Percentiles rank a stretch among this genome's conserved stretches.
Conservation (phyloP, 2,113 vertebrate species). For the Megaleporinus macrocephalus region DNA sequence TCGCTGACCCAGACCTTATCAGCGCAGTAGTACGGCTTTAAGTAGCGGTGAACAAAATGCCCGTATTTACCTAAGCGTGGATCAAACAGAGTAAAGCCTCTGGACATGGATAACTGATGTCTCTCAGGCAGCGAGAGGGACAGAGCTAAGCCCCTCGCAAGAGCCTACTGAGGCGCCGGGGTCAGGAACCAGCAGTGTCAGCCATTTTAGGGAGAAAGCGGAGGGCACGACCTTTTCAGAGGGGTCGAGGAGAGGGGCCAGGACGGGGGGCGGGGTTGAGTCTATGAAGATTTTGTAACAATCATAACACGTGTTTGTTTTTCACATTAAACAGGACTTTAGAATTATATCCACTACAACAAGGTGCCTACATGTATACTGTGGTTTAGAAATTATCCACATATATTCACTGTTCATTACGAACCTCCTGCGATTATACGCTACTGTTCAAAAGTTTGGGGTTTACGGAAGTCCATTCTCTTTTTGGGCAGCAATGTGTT, state of each 20-base stretch:
- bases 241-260: not conserved
- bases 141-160: slow-evolving; percentile 6
- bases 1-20: slow-evolving; percentile 23
- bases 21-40: not conserved
- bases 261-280: no score
- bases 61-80: slow-evolving; percentile 1
- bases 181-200: slow-evolving; percentile 31
- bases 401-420: no score
- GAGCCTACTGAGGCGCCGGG: slow-evolving; percentile 2
- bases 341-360: no score
- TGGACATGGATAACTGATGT: not conserved
- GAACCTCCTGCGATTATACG: no score
- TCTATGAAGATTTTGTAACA: not conserved
- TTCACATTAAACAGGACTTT: no score
- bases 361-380: no score
- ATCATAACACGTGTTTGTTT: not conserved
- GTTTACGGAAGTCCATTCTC: no score
- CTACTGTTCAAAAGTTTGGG: no score
- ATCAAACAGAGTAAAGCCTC: slow-evolving; percentile 30
- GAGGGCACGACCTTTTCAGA: not conserved
- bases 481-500: no score
- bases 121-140: not conserved
- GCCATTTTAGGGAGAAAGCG: slow-evolving; percentile 25
- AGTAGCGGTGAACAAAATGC: slow-evolving; percentile 11
- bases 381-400: no score